Evolutionary conservation across 2,113 vertebrate genomes (phyloP).

Genomic region (Emydocephalus ijimae): DNA sequence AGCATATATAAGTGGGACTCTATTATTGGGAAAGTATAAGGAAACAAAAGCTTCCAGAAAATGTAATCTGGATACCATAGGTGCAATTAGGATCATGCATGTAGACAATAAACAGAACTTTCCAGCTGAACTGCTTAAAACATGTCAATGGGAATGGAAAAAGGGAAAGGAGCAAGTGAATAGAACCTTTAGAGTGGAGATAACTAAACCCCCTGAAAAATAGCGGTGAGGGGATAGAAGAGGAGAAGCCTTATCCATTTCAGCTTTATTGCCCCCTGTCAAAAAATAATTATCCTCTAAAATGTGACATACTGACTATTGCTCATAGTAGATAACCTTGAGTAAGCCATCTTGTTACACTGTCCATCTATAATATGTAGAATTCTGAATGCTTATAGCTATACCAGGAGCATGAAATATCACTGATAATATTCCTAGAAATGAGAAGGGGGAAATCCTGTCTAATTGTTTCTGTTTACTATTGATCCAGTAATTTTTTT

Average conservation of each 20-base stretch:
- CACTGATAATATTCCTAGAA: not conserved
- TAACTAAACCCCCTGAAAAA: not conserved
- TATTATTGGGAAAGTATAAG: too few relatives aligned
- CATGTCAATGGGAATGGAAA: too few relatives aligned
- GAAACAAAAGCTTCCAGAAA: too few relatives aligned
- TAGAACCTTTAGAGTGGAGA: not conserved
- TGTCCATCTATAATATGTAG: not conserved
- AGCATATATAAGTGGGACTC: not conserved
- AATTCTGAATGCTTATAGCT: not conserved
- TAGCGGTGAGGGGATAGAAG: not conserved
- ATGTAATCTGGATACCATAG: too few relatives aligned
- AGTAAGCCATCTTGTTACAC: not conserved
- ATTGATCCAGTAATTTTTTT: not conserved
- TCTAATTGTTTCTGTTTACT: not conserved
- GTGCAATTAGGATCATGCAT: too few relatives aligned
- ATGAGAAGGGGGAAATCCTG: not conserved
- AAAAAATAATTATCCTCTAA: not conserved
- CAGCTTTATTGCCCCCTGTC: not conserved
- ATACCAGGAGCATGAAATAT: not conserved
- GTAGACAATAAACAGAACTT: too few relatives aligned
- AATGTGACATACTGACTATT: not conserved
- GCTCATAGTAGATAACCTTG: not conserved
- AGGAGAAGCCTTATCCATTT: not conserved
- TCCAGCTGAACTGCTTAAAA: too few relatives aligned
- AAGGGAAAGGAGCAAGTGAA: not conserved